A percentile compares a stretch with the other conserved stretches of the same genome.
These are phyloP conservation scores for Drosophila kanekoi DNA, from an alignment of 2,888 invertebrate species.

Conservation along the genomic window DNA sequence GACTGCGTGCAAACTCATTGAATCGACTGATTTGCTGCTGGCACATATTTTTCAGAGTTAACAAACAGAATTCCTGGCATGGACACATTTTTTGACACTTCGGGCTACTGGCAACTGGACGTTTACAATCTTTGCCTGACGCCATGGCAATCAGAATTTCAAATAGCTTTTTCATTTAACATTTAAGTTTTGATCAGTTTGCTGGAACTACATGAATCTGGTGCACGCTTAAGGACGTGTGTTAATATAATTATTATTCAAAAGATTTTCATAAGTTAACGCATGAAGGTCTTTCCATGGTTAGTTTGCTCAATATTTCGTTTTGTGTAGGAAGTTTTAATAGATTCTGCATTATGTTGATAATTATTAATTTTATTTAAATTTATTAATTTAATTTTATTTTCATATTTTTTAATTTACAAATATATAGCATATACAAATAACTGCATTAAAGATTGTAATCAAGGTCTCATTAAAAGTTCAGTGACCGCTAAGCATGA, in stretches of 20 bases:
- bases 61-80: conserved; percentile 11
- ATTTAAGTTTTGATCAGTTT: not conserved
- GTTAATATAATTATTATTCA: too few species aligned
- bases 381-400: too few species aligned
- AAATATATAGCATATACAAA: not conserved
- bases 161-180: not conserved
- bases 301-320: too few species aligned
- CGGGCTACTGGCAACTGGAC: conserved; percentile 19
- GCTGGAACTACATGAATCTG: not conserved
- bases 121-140: conserved; percentile 7
- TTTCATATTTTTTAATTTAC: too few species aligned
- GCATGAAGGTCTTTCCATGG: too few species aligned
- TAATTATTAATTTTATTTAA: too few species aligned
- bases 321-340: too few species aligned
- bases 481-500: conserved; percentile 41
- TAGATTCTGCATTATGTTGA: too few species aligned
- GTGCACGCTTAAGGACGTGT: too few species aligned
- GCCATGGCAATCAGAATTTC: conserved; percentile 12
- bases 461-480: conserved; percentile 45
- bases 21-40: conserved; percentile 41
- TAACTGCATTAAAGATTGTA: not conserved
- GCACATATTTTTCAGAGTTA: conserved; percentile 27
- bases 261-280: too few species aligned
- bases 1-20: conserved; percentile 29
- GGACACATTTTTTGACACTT: conserved; percentile 34